These are phyloP conservation scores for Diuraphis noxia DNA, from an alignment of 1,140 invertebrate genomes.

Conservation along the genomic window DNA sequence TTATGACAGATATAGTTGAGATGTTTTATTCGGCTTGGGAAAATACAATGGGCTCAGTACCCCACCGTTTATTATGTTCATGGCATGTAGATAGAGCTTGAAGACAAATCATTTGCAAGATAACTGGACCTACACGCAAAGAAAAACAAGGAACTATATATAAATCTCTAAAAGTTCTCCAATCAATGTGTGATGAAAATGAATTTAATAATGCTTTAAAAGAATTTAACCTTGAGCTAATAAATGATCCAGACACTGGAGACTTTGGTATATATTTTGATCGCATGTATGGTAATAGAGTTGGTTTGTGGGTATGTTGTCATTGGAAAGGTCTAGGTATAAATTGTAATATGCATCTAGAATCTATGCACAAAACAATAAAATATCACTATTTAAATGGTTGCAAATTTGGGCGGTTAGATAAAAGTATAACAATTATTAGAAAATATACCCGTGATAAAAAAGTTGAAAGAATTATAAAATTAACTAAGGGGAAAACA, in stretches of 20 bases:
- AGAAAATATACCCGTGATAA: neutral
- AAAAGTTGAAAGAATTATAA: neutral
- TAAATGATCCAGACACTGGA: neutral
- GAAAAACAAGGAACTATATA: conserved; percentile 1
- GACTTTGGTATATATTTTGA: neutral
- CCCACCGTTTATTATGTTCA: neutral
- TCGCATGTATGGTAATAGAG: neutral
- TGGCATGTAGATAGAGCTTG: neutral
- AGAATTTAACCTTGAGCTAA: neutral
- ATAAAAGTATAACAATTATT: neutral
- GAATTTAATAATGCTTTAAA: neutral
- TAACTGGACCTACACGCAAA: no score
- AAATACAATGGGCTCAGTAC: neutral
- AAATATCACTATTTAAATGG: neutral
- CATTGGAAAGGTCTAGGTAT: neutral
- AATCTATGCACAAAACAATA: neutral
- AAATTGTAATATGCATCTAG: neutral
- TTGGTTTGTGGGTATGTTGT: neutral
- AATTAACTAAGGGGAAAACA: neutral
- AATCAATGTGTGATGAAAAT: neutral
- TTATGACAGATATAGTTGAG: neutral
- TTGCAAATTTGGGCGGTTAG: neutral
- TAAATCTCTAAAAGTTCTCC: conserved; percentile 4
- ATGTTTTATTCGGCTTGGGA: neutral
- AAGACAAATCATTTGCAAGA: no score